Base-by-base conservation (phyloP, 2,797 vertebrate genomes). In the Chiroxiphia lanceolata region DNA sequence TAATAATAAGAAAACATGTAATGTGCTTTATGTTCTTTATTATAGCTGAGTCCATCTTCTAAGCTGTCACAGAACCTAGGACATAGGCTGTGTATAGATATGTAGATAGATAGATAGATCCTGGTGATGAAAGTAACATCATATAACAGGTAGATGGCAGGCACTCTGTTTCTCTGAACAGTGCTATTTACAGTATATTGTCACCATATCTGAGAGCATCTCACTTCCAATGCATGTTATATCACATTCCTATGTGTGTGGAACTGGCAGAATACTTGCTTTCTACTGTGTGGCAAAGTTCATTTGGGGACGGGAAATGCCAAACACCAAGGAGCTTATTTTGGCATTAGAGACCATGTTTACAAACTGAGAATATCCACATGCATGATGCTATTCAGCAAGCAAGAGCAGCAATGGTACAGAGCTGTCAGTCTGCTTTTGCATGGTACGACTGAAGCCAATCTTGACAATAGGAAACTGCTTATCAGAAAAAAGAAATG, bases 401-500 rank as follows among this genome's bases (percentile, higher is more conserved):
- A 27, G 42, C 13, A 18, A 44, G 15, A 77, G 25, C 31, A 77
- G 20, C 38, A 64, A 8, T 13, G 15, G 6, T 59, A 68, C 25
- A 68, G 63, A 38, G 11, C 21, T n/a, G 13, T 47, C 53, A 42
- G 13, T 61, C 16, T 65, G 10, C 10, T 77, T 71, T 70, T 60
- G 14, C 1, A 0, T 10, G 2, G 19, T 31, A 53, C 25, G 9
- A 40, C 17, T 40, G 26, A 53, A 7, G 11, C 15, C 3, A 1
- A 20, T 56, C 22, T 7, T 29, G 12, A 33, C 14, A 63, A 42
- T 36, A 63, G 51, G 4, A 44, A 31, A 21, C 9, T 20, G 3
- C 25, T 56, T 79, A 15, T 51, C 38, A 31, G 9, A 17, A 54
- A 57, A 36, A 40, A 27, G 13, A 3, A 0, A 1, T 18, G 3